Base-by-base conservation (phyloP, 2,888 invertebrate genomes). In the Panopea generosa region DNA sequence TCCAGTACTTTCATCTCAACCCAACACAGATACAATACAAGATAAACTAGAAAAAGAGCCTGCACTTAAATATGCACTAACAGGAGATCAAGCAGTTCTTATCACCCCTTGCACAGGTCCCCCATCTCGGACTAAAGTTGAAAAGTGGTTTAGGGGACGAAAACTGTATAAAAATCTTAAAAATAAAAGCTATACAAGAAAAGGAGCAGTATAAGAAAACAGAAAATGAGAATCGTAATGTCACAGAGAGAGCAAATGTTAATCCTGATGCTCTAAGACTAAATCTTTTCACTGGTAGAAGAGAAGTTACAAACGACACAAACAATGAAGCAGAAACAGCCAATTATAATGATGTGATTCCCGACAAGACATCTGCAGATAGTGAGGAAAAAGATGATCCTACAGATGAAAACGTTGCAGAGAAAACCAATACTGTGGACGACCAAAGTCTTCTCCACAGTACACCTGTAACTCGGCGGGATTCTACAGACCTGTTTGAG, bases 81-180 rank as follows among this genome's bases (percentile, higher is more conserved):
- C 84, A 6, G 89, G 85, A 6, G 87, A 88, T 66, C 70, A 63
- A 59, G 38, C 75, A 26, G 68, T 86, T 24, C 82, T 87, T 20
- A 82, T 90, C n/a, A 82, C 86, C 40, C 90, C 90, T 20, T 87
- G 87, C 76, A 67, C 56, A 27, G 77, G 71, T 20, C 87, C 90
- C 18, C 90, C 90, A 22, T 57, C 66, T 6, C 57, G 43, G 22
- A 68, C 70, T 47, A 53, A 43, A 53, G 87, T 89, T 11, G 38
- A 65, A 20, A 61, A 66, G 33, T 89, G 88, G 87, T 62, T 61
- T 22, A 69, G 81, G 49, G 79, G 71, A 11, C 77, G 71, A 67
- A 60, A 70, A 62, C 27, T 71, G 18, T 76, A 70, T 50, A 68
- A 76, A 60, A 47, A 68, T 24, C 18, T 57, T 26, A 79, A 69